Conservation (phyloP, 2,797 vertebrate species). For the Chelon auratus region DNA sequence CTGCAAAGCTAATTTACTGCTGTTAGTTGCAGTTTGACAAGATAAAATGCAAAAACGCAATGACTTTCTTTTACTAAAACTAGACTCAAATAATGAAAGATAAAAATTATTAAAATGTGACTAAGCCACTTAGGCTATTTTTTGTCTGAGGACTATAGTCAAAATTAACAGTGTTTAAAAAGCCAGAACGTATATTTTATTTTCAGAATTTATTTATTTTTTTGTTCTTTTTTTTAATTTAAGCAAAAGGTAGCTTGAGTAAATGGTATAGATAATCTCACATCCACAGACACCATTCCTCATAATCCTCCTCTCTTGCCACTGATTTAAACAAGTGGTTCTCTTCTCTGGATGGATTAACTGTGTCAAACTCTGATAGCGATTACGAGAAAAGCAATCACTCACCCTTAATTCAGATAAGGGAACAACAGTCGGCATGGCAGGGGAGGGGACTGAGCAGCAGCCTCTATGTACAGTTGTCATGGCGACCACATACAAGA, state of each 20-base stretch:
- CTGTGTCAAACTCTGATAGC: conserved; percentile 43
- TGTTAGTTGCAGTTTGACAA: too few relatives aligned
- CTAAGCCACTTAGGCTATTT: too few relatives aligned
- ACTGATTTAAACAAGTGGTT: conserved; percentile 10
- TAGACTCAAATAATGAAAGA: too few relatives aligned
- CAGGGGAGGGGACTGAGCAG: neutral
- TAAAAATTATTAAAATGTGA: too few relatives aligned
- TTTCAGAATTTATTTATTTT: neutral
- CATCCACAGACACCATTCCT: neutral
- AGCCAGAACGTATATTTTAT: too few relatives aligned
- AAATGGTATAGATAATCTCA: neutral
- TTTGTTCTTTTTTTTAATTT: neutral
- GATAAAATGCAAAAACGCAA: too few relatives aligned
- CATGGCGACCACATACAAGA: conserved; percentile 54
- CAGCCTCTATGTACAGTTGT: conserved; percentile 59
- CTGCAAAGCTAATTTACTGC: too few relatives aligned
- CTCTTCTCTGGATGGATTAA: conserved; percentile 49
- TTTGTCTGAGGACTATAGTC: too few relatives aligned
- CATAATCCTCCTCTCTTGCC: conserved; percentile 13
- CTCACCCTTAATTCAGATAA: conserved; percentile 46
- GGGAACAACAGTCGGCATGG: conserved; percentile 38
- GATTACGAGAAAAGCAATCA: conserved; percentile 64
- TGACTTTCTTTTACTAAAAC: too few relatives aligned
- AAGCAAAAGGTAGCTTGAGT: neutral
- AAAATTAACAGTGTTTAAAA: too few relatives aligned